Evolutionary conservation across 2,113 vertebrate species (phyloP).

Genomic region (Cebus imitator): DNA sequence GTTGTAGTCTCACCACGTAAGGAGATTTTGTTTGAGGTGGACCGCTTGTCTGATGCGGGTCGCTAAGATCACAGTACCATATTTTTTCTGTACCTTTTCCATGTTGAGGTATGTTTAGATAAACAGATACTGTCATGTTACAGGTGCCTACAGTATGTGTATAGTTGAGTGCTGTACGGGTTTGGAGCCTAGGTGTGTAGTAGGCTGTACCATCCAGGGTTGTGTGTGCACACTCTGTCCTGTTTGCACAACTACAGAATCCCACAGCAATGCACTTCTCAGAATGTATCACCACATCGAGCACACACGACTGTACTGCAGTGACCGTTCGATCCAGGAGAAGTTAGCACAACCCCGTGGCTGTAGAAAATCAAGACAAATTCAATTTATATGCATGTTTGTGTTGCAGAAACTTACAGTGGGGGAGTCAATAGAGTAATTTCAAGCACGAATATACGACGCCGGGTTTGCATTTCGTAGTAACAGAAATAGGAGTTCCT

Average conservation of each 20-base stretch:
- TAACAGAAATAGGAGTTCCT: rapidly evolving
- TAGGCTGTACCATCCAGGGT: not conserved
- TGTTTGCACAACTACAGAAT: not conserved
- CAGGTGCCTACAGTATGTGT: not conserved
- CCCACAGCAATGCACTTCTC: not conserved
- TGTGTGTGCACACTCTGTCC: not conserved
- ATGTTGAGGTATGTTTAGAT: not conserved
- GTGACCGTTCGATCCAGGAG: not conserved
- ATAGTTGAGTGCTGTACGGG: not conserved
- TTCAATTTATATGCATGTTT: rapidly evolving
- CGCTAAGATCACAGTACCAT: not conserved
- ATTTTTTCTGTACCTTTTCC: not conserved
- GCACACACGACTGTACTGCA: not conserved
- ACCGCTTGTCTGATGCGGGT: not conserved
- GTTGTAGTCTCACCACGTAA: not conserved
- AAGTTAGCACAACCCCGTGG: not conserved
- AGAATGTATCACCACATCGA: not conserved
- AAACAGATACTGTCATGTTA: not conserved
- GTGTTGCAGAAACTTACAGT: not conserved
- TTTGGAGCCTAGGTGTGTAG: not conserved
- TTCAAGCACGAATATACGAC: rapidly evolving
- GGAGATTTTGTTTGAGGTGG: no score
- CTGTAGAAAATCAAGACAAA: not conserved
- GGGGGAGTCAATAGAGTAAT: rapidly evolving
- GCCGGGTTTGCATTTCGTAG: rapidly evolving